Percentiles rank a stretch among this genome's conserved stretches.
phyloP scores from a whole-genome alignment of 2,888 invertebrate genomes.

The Oscheius myriophilus region DNA sequence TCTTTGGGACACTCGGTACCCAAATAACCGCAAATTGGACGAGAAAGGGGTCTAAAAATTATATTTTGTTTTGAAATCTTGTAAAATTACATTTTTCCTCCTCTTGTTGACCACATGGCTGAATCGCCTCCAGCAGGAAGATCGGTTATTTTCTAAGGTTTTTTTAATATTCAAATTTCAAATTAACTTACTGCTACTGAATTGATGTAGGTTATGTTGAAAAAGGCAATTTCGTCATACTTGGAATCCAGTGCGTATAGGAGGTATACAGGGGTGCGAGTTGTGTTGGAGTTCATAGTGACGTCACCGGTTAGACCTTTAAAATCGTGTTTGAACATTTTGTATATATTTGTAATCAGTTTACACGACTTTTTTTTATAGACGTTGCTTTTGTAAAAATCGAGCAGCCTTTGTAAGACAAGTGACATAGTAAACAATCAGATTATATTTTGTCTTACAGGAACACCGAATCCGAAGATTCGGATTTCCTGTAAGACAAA shows the following conservation, averaged over 20 bases:
- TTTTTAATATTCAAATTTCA: neutral
- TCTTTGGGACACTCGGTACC: conserved; percentile 43
- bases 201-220: conserved; percentile 43
- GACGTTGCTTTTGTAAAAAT: too few species aligned
- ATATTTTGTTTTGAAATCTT: neutral
- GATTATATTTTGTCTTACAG: too few species aligned
- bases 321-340: conserved; percentile 6
- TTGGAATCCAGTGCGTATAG: conserved; percentile 41
- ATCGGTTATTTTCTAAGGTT: neutral
- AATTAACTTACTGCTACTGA: neutral
- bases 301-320: conserved; percentile 51
- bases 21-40: conserved; percentile 46
- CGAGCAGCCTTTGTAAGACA: too few species aligned
- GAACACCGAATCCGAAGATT: too few species aligned
- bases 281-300: conserved; percentile 44
- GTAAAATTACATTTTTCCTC: conserved; percentile 5
- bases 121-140: conserved; percentile 8
- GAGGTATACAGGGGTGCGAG: conserved; percentile 40
- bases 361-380: too few species aligned
- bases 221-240: conserved; percentile 40
- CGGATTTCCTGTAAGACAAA: too few species aligned
- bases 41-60: conserved; percentile 33
- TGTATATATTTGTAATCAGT: too few species aligned
- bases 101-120: conserved; percentile 19
- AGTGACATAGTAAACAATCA: too few species aligned